Percentiles rank a stretch among this genome's conserved stretches.
Evolutionary conservation across 1,140 invertebrate species (phyloP).

Genomic region (Brachionus calyciflorus): DNA sequence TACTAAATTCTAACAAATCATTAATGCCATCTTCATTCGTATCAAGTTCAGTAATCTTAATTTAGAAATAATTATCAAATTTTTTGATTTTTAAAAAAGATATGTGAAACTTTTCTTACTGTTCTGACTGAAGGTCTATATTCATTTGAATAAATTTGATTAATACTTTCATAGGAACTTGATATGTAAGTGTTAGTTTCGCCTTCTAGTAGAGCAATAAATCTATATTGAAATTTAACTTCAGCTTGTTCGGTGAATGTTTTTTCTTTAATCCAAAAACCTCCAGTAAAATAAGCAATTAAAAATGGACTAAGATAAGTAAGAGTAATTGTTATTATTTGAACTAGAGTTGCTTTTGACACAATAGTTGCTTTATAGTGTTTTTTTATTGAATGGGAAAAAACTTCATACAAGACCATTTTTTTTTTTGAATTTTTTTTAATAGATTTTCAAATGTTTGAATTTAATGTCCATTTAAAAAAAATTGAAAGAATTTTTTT

Average conservation of each 20-base stretch:
- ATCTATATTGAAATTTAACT: slow-evolving; percentile 37
- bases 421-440: slow-evolving; percentile 50
- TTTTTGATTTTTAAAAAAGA: background rate
- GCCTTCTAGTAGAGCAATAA: slow-evolving; percentile 33
- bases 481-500: background rate
- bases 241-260: slow-evolving; percentile 20
- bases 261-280: slow-evolving; percentile 41
- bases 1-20: slow-evolving; percentile 28
- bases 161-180: background rate
- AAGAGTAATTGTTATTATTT: slow-evolving; percentile 53
- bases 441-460: background rate
- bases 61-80: background rate
- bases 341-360: slow-evolving; percentile 57
- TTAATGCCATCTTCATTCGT: slow-evolving; percentile 2
- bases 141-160: slow-evolving; percentile 39
- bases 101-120: background rate
- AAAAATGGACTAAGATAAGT: slow-evolving; percentile 59
- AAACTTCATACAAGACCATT: slow-evolving; percentile 60
- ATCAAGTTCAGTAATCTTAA: slow-evolving; percentile 20
- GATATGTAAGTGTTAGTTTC: background rate
- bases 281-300: slow-evolving; percentile 52
- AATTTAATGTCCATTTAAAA: slow-evolving; percentile 33
- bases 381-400: slow-evolving; percentile 55
- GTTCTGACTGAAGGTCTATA: slow-evolving; percentile 21
- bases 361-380: slow-evolving; percentile 57